Evolutionary conservation across 2,797 vertebrate species (phyloP), one percentile per base, ranked within the genome.

Genomic region (Anguilla pacifica): DNA sequence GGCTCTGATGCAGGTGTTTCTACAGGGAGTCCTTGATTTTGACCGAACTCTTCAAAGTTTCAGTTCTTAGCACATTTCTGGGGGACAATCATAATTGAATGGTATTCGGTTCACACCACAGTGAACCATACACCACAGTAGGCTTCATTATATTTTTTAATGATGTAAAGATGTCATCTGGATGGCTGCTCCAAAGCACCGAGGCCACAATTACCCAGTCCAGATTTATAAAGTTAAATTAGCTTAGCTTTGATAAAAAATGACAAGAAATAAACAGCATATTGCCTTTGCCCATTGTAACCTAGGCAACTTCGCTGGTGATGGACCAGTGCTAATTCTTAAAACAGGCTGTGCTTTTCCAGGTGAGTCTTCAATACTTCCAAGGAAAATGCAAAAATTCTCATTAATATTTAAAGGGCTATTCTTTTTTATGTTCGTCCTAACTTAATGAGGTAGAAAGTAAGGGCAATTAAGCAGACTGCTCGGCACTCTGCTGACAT

Each of bases 401-500:
- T 74, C 85, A 86, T 86, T 72, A 86, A 74, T 86, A 86, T 74
- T 74, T 25, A 86, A 86, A 74, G 22, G 67, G 25, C 19, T 86
- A 19, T 85, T 85, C 28, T 84, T 55, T 57, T 84, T 61, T 74
- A 39, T 74, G 28, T 74, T 35, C 67, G 49, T 86, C 85, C 85
- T 55, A 51, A 86, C 59, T 25, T 74, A 86, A 86, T 74, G 85
- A 86, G 85, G 85, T 86, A 72, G 85, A 86, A 86, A 86, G 85
- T 61, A 86, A 86, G 85, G 85, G 64, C 49, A 86, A 86, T 86
- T 86, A 86, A 51, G 85, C 64, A 55, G 64, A 53, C 64, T 86
- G 25, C 57, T 53, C 46, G n/a, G 64, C 17, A 19, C 51, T 46
- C 39, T 25, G 49, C 64, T 53, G 85, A 86, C 64, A 53, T 49